Base-by-base conservation (phyloP, 2,113 vertebrate species). In the human region DNA sequence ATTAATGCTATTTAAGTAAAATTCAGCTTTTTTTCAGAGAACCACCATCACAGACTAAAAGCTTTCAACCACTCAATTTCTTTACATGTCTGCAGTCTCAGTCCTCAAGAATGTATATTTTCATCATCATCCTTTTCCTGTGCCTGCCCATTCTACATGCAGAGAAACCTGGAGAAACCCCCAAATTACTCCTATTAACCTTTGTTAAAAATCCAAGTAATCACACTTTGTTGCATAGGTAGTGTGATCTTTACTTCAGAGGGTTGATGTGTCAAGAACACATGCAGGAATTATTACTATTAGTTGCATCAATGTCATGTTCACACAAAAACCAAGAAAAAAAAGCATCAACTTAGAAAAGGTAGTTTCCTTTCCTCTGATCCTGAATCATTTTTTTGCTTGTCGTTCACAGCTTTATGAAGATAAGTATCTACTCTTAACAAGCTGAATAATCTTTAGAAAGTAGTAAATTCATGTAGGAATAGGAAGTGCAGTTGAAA, bases 131-230 rank as follows among this genome's bases (percentile, higher is more conserved):
- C 35, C 72, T 59, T 92, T 95, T 88, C 59, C 32, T 89, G 45
- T 79, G 22, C 25, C 14, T 88, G 45, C 16, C 25, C 35, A 55
- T 20, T 94, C 20, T 16, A 86, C 16, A 90, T 27, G 78, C 6
- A 73, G 90, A 93, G 86, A 94, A 90, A 95, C 52, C 38, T 94
- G 52, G 92, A n/a, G 92, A 96, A 96, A 92, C 0, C 2, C 38
- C 40, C 2, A 66, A 93, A 81, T 94, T 52, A 85, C 55, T 55
- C 20, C 40, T 40, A 95, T 94, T 73, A 94, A 90, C 72, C 81
- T 96, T 81, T 78, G 79, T 82, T 90, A 90, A 96, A 64, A 90
- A 96, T 84, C 72, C 78, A 96, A 88, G 81, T 81, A 88, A 73
- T 55, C 27, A 20, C 6, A 20, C 38, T 96, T 95, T 78, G 80